phyloP scores from a whole-genome alignment of 2,113 vertebrate genomes.

The Diadophis punctatus region DNA sequence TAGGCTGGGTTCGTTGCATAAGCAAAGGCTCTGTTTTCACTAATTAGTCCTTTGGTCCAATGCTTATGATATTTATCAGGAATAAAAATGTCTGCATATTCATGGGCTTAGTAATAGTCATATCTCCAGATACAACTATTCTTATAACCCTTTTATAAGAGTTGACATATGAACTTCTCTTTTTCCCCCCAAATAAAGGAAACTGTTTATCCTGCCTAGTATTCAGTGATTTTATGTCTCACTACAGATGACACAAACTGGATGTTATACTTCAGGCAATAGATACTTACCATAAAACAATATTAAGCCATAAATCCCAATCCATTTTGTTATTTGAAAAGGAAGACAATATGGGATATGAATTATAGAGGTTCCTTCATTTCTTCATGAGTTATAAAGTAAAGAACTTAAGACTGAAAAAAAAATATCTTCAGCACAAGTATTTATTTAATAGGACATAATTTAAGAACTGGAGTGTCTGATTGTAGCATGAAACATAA shows the following conservation, averaged over 20 bases:
- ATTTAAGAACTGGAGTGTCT: conserved; percentile 42
- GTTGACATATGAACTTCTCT: not conserved
- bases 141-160: not conserved
- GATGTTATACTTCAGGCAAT: conserved; percentile 26
- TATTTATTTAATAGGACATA: conserved; percentile 64
- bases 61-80: not conserved
- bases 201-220: not conserved
- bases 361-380: conserved; percentile 57
- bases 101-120: not conserved
- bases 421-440: conserved; percentile 48
- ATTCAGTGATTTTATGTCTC: not conserved
- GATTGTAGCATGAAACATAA: conserved; percentile 36
- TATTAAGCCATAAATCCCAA: conserved; percentile 50
- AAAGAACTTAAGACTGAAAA: conserved; percentile 55
- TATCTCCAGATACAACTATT: not conserved
- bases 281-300: conserved; percentile 33
- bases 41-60: not conserved
- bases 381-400: conserved; percentile 64
- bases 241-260: not conserved
- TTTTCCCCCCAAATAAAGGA: not conserved
- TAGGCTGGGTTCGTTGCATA: not conserved
- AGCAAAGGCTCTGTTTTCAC: not conserved
- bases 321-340: conserved; percentile 44
- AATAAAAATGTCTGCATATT: not conserved
- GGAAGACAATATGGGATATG: conserved; percentile 50